Percentiles rank a stretch among this genome's conserved stretches.
phyloP scores from a whole-genome alignment of 2,113 vertebrate species.

The Gobio gobio region DNA sequence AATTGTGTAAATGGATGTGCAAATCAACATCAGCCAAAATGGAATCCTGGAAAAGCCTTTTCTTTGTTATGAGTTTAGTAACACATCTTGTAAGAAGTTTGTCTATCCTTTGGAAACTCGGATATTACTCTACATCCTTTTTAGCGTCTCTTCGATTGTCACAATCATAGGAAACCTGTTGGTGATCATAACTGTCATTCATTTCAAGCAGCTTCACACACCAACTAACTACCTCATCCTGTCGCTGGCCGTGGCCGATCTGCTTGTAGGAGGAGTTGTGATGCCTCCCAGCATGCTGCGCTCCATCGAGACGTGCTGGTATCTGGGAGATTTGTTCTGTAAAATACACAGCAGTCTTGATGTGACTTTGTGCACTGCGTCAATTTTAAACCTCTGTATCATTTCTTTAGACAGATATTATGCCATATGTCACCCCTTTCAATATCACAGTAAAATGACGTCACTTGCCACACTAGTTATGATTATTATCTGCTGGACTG shows the following conservation, averaged over 20 bases:
- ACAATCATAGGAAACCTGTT: slow-evolving; percentile 81
- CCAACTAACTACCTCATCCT: slow-evolving; percentile 83
- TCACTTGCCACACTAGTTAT: slow-evolving; percentile 15
- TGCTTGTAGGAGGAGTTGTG: slow-evolving; percentile 78
- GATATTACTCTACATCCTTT: slow-evolving; percentile 75
- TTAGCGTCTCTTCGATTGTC: slow-evolving; percentile 73
- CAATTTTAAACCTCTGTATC: slow-evolving; percentile 83
- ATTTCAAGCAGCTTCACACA: slow-evolving; percentile 82
- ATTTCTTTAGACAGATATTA: slow-evolving; percentile 84
- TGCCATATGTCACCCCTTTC: slow-evolving; percentile 54
- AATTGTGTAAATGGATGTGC: background rate
- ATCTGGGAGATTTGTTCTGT: slow-evolving; percentile 83
- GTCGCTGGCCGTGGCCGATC: slow-evolving; percentile 81
- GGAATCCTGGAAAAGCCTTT: slow-evolving; percentile 1
- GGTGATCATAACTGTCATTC: slow-evolving; percentile 80
- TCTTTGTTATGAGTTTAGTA: slow-evolving; percentile 72
- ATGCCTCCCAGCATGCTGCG: slow-evolving; percentile 87
- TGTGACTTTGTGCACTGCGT: slow-evolving; percentile 80
- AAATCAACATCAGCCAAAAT: slow-evolving; percentile 18
- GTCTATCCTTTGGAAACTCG: slow-evolving; percentile 70
- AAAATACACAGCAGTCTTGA: slow-evolving; percentile 81
- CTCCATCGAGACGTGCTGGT: slow-evolving; percentile 82
- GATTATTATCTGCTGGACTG: slow-evolving; percentile 54
- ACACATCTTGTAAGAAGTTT: slow-evolving; percentile 75
- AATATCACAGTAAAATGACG: slow-evolving; percentile 56